Base-by-base conservation (phyloP, 2,888 invertebrate species). In the Diarsia brunnea region DNA sequence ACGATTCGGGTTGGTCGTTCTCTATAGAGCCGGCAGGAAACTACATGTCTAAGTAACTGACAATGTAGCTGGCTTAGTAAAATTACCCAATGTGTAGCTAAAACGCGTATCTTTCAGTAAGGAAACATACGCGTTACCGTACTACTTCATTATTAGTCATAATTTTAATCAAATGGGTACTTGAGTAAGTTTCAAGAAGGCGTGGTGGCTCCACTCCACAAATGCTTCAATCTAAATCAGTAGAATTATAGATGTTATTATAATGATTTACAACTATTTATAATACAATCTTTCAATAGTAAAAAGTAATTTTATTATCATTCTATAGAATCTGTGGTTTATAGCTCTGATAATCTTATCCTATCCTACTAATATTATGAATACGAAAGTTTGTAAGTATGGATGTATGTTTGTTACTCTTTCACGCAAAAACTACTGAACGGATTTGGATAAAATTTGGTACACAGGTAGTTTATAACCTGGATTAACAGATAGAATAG, bases 111-210 rank as follows among this genome's bases (percentile, higher is more conserved):
- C 12, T n/a, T 43, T 61, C 12, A 45, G 16, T 61, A 14, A 65
- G 65, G n/a, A 66, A 67, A 49, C 7, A 38, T 24, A 43, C 16
- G 8, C 12, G 38, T n/a, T n/a, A n/a, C n/a, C n/a, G n/a, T 21
- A 63, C 0, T n/a, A 21, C 7, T 61, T 61, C 21, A 61, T 38
- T 55, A 45, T 66, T 19, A 63, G n/a, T 79, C 45, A 75, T 65
- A 27, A 16, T 61, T 81, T 27, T 45, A 43, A 14, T 58, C 5
- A 51, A 75, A 14, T 63, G 21, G 16, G 16, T 8, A 69, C 58
- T 79, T 66, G 24, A 73, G 0, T 61, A 14, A 4, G 24, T n/a
- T 49, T 81, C 24, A 69, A 38, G 49, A 77, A 69, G 10, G 24
- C 31, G 21, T 31, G 27, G n/a, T 51, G 14, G 51, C 14, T 24